Evolutionary conservation across 2,888 invertebrate species (phyloP).

Genomic region (Nemurella pictetii): DNA sequence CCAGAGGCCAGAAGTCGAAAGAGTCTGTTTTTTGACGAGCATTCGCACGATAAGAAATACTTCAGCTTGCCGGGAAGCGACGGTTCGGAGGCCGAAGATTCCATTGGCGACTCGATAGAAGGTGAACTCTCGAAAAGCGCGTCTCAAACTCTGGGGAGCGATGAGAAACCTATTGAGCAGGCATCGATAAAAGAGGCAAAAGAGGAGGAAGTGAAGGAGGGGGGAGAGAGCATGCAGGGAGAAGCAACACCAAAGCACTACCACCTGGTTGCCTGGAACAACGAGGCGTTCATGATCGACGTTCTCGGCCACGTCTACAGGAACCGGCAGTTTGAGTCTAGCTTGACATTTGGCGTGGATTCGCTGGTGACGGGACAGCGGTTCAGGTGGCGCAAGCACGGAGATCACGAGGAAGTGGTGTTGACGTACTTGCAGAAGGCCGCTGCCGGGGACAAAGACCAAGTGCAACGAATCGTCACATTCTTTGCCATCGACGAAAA

Average conservation of each 20-base stretch:
- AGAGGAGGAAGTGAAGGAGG: neutral
- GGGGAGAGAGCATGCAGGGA: neutral
- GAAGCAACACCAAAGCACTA: neutral
- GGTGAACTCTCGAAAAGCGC: too few species aligned
- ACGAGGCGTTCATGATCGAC: neutral
- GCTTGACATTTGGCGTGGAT: neutral
- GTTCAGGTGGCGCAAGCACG: neutral
- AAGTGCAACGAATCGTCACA: neutral
- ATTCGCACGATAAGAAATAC: neutral
- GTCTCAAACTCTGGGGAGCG: too few species aligned
- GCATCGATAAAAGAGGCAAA: too few species aligned
- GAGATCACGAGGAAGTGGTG: neutral
- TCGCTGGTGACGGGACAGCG: neutral
- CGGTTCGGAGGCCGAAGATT: neutral
- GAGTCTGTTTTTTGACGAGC: neutral
- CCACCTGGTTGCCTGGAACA: constrained; percentile 31
- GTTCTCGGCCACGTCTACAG: constrained; percentile 20
- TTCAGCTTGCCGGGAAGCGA: neutral
- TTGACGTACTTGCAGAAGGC: neutral
- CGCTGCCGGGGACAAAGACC: neutral
- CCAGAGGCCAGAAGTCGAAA: neutral
- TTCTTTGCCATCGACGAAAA: constrained; percentile 7
- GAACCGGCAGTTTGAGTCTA: constrained; percentile 7
- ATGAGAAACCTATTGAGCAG: too few species aligned
- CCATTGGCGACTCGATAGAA: neutral